Conservation (phyloP, 2,797 vertebrate genomes). For the Paratrypauchen microcephalus region DNA sequence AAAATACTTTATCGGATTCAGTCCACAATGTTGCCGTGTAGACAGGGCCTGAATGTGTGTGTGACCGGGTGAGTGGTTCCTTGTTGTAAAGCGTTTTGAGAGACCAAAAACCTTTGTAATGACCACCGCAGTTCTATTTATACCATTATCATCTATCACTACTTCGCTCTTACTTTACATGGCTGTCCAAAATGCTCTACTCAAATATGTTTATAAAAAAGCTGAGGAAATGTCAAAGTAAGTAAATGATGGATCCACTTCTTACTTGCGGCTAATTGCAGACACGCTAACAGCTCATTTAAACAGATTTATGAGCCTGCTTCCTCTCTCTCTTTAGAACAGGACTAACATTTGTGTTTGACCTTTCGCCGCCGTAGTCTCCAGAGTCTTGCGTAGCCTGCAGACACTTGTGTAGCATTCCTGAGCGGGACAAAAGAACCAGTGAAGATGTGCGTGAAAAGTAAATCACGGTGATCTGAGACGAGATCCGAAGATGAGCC, state of each 20-base stretch:
- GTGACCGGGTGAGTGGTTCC: too few relatives aligned
- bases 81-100: too few relatives aligned
- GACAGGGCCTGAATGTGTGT: too few relatives aligned
- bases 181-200: too few relatives aligned
- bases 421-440: constrained; percentile 55
- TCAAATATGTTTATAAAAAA: background rate
- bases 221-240: too few relatives aligned
- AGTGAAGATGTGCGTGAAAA: constrained; percentile 49
- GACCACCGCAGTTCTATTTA: too few relatives aligned
- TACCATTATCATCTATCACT: background rate
- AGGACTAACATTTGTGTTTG: constrained; percentile 27
- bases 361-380: constrained; percentile 22
- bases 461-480: constrained; percentile 62
- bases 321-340: constrained; percentile 26
- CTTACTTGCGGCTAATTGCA: background rate
- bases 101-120: too few relatives aligned
- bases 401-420: constrained; percentile 28
- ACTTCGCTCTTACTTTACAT: background rate
- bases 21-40: too few relatives aligned
- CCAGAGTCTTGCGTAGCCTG: background rate
- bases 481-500: constrained; percentile 56
- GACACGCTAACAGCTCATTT: background rate
- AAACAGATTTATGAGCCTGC: constrained; percentile 12
- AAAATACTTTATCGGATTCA: too few relatives aligned
- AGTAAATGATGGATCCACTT: too few relatives aligned